A percentile compares a stretch with the other conserved stretches of the same genome.
Evolutionary conservation across 2,113 vertebrate species (phyloP).

Genomic region (Motacilla tschutschensis): DNA sequence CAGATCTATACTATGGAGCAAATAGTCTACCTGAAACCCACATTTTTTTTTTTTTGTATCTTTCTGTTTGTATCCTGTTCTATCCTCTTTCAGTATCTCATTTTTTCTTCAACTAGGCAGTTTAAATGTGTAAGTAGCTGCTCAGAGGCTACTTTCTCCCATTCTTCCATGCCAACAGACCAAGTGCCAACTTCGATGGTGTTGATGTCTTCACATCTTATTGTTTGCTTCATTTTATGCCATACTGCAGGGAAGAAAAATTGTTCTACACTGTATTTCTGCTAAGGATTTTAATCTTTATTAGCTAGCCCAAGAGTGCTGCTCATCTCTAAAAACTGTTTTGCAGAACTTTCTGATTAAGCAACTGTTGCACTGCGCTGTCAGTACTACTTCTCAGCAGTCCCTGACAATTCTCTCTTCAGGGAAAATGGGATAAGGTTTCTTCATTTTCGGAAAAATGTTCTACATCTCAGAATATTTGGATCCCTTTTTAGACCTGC

Average conservation of each 20-base stretch:
- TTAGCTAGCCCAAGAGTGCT: not conserved
- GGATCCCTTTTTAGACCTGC: not conserved
- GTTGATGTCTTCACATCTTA: not conserved
- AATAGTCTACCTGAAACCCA: not conserved
- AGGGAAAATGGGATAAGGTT: not conserved
- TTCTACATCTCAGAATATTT: not conserved
- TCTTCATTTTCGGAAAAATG: not conserved
- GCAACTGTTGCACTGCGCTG: not conserved
- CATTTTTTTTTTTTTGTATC: not conserved
- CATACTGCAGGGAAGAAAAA: not conserved
- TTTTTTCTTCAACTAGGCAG: not conserved
- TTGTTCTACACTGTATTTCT: not conserved
- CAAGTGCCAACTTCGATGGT: not conserved
- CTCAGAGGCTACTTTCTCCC: not conserved
- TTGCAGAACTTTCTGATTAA: not conserved
- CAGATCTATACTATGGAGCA: not conserved
- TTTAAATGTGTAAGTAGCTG: not conserved
- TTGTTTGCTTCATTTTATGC: not conserved
- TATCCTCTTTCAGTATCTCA: not conserved
- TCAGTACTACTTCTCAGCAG: not conserved
- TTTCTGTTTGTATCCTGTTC: not conserved
- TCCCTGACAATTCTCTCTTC: not conserved
- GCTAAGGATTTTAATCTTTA: not conserved
- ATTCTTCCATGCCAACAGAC: not conserved
- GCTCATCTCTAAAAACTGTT: not conserved